Evolutionary conservation across 2,888 invertebrate genomes (phyloP).

Genomic region (Pachymerium ferrugineum): DNA sequence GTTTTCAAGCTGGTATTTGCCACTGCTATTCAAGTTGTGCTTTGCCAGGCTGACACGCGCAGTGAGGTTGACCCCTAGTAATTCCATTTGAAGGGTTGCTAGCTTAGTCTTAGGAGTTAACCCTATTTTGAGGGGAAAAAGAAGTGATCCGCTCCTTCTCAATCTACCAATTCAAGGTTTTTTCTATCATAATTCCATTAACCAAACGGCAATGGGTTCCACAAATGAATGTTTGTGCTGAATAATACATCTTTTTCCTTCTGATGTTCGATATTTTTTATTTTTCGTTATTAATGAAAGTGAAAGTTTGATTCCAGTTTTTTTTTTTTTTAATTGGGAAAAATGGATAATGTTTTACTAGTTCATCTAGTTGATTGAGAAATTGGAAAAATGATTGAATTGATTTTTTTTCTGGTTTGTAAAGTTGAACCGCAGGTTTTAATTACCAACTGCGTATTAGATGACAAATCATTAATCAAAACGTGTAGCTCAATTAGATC

Average conservation of each 20-base stretch:
- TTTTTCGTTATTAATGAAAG: too few species aligned
- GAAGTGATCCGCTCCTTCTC: neutral
- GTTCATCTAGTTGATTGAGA: neutral
- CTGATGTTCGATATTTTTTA: too few species aligned
- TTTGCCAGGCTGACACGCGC: neutral
- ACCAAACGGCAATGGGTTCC: neutral
- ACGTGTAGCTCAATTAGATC: too few species aligned
- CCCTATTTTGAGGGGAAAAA: neutral
- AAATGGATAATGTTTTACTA: neutral
- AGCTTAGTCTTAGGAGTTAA: neutral
- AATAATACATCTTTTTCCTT: neutral
- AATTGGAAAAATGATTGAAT: neutral
- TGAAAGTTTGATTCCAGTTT: too few species aligned
- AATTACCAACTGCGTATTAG: neutral
- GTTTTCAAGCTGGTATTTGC: neutral
- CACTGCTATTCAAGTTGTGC: neutral
- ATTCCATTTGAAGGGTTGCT: neutral
- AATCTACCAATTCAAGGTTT: neutral
- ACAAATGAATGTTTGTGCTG: neutral
- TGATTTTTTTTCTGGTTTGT: neutral
- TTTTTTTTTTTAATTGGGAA: neutral
- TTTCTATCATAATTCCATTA: neutral
- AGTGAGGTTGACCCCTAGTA: neutral
- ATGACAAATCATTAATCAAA: neutral
- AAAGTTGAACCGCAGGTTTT: too few species aligned